Base-by-base conservation (phyloP, 35 echinoderm and acorn worm genomes). In the Anneissia japonica region DNA sequence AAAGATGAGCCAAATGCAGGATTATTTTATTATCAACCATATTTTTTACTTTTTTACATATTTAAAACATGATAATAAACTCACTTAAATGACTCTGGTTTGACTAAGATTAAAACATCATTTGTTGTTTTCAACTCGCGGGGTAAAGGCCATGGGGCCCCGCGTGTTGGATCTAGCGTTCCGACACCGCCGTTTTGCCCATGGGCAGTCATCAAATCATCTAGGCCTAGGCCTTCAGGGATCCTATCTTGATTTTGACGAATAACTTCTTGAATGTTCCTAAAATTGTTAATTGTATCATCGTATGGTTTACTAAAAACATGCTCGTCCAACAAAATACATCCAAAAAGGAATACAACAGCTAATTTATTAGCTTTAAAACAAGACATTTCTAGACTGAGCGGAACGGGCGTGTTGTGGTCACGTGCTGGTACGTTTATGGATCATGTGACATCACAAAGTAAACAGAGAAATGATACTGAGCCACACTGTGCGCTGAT, bases 101-200 rank as follows among this genome's bases (percentile, higher is more conserved):
- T 38, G 17, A 77, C 32, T 34, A 91, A 45, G 5, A 81, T 19
- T 16, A 90, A 84, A 46, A 82, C 79, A 74, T 86, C 82, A 28
- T 46, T 16, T 21, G 85, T 85, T 21, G 83, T 80, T 30, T 30
- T 46, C 0, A 96, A 77, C 2, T 41, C 37, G 37, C 88, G 90
- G 0, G 93, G 93, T 78, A 91, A 55, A 30, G 93, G 93, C 93
- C 93, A 96, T 13, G 89, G 89, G 37, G 89, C 79, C 9, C 93
- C 93, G 23, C 82, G 73, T 0, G 81, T 77, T 46, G 85, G 73
- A 9, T 81, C 30, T 31, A 79, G 38, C 0, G 51, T 64, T 19
- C 21, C 51, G 7, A 2, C 51, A 19, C 10, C 51, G 2, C 10
- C 19, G 7, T 23, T 26, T 23, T 23, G n/a, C n/a, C n/a, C 51